Base-by-base conservation (phyloP, 2,113 vertebrate species). In the Rana temporaria region DNA sequence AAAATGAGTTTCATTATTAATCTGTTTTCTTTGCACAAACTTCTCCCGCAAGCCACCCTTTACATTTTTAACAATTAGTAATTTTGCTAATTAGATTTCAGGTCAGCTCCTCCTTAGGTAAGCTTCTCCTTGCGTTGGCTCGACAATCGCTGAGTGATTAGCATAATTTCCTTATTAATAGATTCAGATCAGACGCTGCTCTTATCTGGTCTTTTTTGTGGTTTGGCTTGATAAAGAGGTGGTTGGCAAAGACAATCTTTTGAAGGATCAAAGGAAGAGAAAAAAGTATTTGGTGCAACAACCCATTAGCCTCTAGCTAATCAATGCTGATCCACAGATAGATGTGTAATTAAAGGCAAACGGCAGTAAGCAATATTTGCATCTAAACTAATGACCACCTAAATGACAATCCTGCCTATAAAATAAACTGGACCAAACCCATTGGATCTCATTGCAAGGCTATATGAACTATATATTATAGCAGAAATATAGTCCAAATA, bases 121-220 rank as follows among this genome's bases (percentile, higher is more conserved):
- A 74, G 56, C 30, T 74, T 59, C 59, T 48, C 42, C 34, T 15
- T 73, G 70, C 57, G 56, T 57, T 57, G 53, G 56, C 55, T 59
- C 19, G 57, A 18, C 57, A 59, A 59, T 59, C n/a, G 7, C 57
- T 20, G 55, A n/a, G 30, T 59, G 59, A 74, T 74, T 74, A 60
- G 26, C 55, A 74, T 74, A 74, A 74, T 74, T 74, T 59, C 16
- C 55, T 59, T 74, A 74, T 60, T 56, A 55, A 59, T 55, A 6
- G 18, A 14, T 12, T 26, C 30, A 74, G 32, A 19, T 32, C 71
- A 74, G 9, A 34, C 26, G 38, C 30, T 59, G 55, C 71, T 59
- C 32, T 60, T 74, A 60, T 74, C 71, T 59, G 18, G 59, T 60
- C 71, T 56, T 74, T 74, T 74, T 74, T 74, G 71, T 74, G 71